A percentile compares a stretch with the other conserved stretches of the same genome.
Evolutionary conservation across 2,888 invertebrate genomes (phyloP).

Genomic region (Clistopyga incitator): DNA sequence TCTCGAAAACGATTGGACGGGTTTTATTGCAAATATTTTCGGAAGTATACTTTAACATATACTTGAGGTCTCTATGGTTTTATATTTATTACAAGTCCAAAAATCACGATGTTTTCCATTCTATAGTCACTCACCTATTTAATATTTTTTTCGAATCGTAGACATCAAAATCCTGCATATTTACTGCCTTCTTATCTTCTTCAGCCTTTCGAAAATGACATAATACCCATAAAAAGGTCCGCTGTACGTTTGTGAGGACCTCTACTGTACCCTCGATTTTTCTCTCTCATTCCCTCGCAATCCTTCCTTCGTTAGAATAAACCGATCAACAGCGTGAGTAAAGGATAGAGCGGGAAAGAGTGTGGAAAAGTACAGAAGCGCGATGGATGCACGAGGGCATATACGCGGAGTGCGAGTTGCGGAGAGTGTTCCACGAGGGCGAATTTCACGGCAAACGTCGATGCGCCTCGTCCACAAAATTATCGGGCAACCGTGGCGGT

Average conservation of each 20-base stretch:
- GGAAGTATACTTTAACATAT: too few species aligned
- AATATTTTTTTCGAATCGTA: too few species aligned
- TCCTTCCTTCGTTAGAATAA: slow-evolving; percentile 32
- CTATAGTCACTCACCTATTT: too few species aligned
- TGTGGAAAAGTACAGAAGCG: slow-evolving; percentile 24
- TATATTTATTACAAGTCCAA: too few species aligned
- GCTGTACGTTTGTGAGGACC: background rate
- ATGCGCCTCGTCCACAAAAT: slow-evolving; percentile 60
- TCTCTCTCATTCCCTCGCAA: background rate
- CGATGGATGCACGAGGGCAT: background rate
- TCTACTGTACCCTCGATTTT: slow-evolving; percentile 3
- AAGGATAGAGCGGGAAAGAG: slow-evolving; percentile 13
- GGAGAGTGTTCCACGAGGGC: slow-evolving; percentile 19
- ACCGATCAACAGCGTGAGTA: slow-evolving; percentile 21
- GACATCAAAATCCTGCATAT: too few species aligned
- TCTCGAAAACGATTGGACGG: too few species aligned
- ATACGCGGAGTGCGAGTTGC: background rate
- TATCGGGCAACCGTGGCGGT: slow-evolving; percentile 29
- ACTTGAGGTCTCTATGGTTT: too few species aligned
- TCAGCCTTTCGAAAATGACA: too few species aligned
- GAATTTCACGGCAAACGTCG: slow-evolving; percentile 46
- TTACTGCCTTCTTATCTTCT: too few species aligned
- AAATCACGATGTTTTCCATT: too few species aligned
- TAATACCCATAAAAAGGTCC: too few species aligned
- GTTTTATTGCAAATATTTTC: too few species aligned